These are phyloP conservation scores for Ashinkailepas kermadecensis DNA, from an alignment of 2,888 invertebrate species.

Conservation along the genomic window DNA sequence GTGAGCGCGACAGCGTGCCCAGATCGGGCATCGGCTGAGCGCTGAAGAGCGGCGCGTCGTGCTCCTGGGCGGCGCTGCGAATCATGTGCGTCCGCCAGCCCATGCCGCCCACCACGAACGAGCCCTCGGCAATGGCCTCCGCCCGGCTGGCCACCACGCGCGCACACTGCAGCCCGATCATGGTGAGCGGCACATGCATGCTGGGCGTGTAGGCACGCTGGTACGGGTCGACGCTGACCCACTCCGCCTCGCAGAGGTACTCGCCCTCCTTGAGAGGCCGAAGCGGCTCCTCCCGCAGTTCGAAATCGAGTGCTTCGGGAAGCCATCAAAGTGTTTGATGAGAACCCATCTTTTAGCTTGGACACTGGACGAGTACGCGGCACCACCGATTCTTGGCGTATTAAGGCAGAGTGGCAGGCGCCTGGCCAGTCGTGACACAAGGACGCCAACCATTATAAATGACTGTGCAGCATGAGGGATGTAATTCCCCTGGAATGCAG, in stretches of 20 bases:
- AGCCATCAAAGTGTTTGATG: constrained; percentile 54
- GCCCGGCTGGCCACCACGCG: constrained; percentile 62
- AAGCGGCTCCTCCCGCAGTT: constrained; percentile 59
- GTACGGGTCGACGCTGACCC: constrained; percentile 24
- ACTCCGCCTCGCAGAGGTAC: constrained; percentile 20
- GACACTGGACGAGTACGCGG: not conserved
- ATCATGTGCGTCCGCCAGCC: constrained; percentile 59
- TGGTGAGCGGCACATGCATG: constrained; percentile 48
- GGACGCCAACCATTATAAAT: not conserved
- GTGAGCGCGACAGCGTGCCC: constrained; percentile 52
- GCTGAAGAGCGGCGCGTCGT: constrained; percentile 31
- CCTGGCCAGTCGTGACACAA: not conserved
- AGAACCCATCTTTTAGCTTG: constrained; percentile 23
- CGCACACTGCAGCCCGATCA: constrained; percentile 64
- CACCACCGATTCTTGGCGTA: not conserved
- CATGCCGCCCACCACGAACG: constrained; percentile 53
- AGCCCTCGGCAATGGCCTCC: constrained; percentile 55
- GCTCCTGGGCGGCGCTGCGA: constrained; percentile 42
- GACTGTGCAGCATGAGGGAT: too few species aligned
- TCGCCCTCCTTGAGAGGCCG: constrained; percentile 54
- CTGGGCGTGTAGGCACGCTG: constrained; percentile 11
- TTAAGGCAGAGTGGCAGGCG: not conserved
- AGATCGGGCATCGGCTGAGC: constrained; percentile 49
- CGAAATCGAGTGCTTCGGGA: constrained; percentile 58
- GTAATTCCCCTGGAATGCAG: too few species aligned